Percentiles rank a stretch among this genome's conserved stretches.
Evolutionary conservation across 2,797 vertebrate species (phyloP).

Genomic region (Aulostomus chinensis): DNA sequence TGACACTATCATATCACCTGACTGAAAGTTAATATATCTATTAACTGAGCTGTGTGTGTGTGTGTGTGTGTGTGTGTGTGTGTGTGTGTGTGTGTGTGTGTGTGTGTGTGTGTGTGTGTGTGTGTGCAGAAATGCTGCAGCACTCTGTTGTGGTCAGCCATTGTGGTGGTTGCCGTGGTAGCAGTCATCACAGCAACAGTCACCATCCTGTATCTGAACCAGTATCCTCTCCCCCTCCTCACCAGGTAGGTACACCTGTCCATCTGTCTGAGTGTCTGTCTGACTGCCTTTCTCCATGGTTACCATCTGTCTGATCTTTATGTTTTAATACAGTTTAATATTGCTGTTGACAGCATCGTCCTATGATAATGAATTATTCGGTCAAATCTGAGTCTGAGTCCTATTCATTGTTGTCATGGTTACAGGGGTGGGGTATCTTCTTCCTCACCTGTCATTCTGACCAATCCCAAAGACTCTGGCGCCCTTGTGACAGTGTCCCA

Average conservation of each 20-base stretch:
- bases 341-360: too few species aligned
- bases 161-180: constrained; percentile 75
- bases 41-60: too few species aligned
- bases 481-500: constrained; percentile 88
- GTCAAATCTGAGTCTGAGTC: neutral
- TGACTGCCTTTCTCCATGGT: too few species aligned
- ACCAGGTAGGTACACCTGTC: constrained; percentile 57
- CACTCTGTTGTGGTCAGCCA: constrained; percentile 78
- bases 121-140: constrained; percentile 71
- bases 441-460: constrained; percentile 80
- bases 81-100: too few species aligned
- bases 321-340: too few species aligned
- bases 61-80: too few species aligned
- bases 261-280: neutral
- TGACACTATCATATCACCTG: too few species aligned
- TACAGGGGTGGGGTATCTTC: constrained; percentile 45
- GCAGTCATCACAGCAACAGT: constrained; percentile 76
- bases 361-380: too few species aligned
- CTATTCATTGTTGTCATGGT: constrained; percentile 1
- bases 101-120: constrained; percentile 19
- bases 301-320: too few species aligned
- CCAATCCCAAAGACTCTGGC: constrained; percentile 82
- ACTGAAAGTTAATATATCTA: too few species aligned
- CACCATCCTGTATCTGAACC: constrained; percentile 84
- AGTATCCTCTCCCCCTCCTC: constrained; percentile 65